Base-by-base conservation (phyloP, 2,797 vertebrate species). In the Acropternis orthonyx region DNA sequence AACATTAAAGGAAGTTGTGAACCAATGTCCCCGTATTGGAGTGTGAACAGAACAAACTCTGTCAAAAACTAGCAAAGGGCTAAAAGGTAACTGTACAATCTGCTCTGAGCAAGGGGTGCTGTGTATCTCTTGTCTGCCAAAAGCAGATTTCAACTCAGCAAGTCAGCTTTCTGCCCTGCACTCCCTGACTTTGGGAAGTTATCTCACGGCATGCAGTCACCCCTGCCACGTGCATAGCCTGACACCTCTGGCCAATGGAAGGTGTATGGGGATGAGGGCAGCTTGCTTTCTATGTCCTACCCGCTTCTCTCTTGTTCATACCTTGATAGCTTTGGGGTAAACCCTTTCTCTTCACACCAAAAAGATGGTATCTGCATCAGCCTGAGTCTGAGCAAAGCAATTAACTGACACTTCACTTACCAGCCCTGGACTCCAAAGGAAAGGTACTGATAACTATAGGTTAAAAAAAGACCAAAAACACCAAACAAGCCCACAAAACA, bases 111-210 rank as follows among this genome's bases (percentile, higher is more conserved):
- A 91, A 94, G 84, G 61, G 71, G 43, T 87, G 75, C 72, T 94
- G 86, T 80, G 84, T 10, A 71, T 43, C 63, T 83, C 48, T 91
- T 44, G 71, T 46, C 86, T 91, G 93, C 93, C 91, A 95, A 85
- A 96, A 94, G 75, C 95, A 93, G 88, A 95, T 89, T 96, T 89
- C 74, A 9, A 55, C 95, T 94, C 96, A 96, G 95, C 94, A 95
- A 96, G 93, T 94, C 78, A 65, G 78, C 52, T 91, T 94, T 92
- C 93, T 67, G 27, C 67, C 61, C 65, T 94, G 88, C 61, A 83
- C 86, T 85, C 56, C 37, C 72, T 93, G 92, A 93, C 94, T 95
- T 96, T 94, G 92, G 89, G 91, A 96, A 96, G 95, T 85, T 92
- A 76, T 87, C 83, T 90, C 93, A 66, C 5, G 0, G 76, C 0